phyloP scores from a whole-genome alignment of 2,888 invertebrate genomes.

The Zelleria hepariella region DNA sequence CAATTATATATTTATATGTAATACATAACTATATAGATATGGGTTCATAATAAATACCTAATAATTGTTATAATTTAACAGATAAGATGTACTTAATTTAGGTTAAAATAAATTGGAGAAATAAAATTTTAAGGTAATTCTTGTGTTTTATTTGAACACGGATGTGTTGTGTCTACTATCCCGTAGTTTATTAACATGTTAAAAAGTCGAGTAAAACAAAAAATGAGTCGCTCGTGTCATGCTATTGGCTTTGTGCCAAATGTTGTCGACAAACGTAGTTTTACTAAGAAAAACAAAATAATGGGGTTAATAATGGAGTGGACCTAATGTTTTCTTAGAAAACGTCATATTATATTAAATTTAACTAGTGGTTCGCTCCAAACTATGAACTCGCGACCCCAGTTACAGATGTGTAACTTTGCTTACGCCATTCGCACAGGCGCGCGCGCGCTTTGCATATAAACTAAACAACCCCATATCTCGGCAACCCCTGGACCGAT shows the following conservation, averaged over 20 bases:
- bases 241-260: neutral
- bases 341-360: neutral
- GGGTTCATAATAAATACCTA: constrained; percentile 63
- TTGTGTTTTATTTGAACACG: constrained; percentile 24
- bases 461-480: too few relatives aligned
- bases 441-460: too few relatives aligned
- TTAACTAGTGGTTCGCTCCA: too few relatives aligned
- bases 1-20: constrained; percentile 27
- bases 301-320: constrained; percentile 1
- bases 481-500: too few relatives aligned
- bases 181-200: neutral
- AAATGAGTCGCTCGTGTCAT: neutral
- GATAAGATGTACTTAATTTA: constrained; percentile 62
- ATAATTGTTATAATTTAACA: constrained; percentile 63
- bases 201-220: neutral
- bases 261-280: neutral
- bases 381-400: too few relatives aligned
- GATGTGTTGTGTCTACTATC: neutral
- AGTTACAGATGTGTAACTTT: too few relatives aligned
- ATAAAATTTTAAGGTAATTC: constrained; percentile 60
- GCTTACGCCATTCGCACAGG: too few relatives aligned
- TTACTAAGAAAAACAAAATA: neutral
- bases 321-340: neutral
- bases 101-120: constrained; percentile 60
- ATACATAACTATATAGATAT: constrained; percentile 32